A percentile compares a stretch with the other conserved stretches of the same genome.
Evolutionary conservation across 2,888 invertebrate species (phyloP).

Genomic region (Caenorhabditis sp.): DNA sequence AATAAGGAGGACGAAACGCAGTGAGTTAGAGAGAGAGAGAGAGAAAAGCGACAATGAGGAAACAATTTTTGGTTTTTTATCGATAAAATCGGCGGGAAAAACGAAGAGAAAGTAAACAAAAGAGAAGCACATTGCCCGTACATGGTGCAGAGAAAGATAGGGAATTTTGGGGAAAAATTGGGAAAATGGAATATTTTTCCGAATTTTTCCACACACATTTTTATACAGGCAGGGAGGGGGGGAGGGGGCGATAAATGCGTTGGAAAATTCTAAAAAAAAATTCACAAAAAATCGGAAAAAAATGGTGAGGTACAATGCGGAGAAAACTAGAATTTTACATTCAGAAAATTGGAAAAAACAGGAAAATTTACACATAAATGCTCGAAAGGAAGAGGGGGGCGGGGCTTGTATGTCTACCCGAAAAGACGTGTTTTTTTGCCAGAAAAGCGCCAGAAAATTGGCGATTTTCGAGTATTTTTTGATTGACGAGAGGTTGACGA

Average conservation of each 20-base stretch:
- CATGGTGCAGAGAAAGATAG: slow-evolving; percentile 9
- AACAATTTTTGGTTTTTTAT: slow-evolving; percentile 3
- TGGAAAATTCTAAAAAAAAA: slow-evolving; percentile 18
- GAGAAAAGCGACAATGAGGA: neutral
- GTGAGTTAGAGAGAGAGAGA: too few relatives aligned
- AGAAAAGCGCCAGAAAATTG: slow-evolving; percentile 6
- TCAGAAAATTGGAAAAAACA: neutral
- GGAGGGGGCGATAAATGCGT: neutral
- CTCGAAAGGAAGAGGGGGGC: neutral
- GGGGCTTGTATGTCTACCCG: neutral
- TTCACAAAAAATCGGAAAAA: neutral
- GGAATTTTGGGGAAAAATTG: neutral
- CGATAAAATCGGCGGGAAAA: neutral
- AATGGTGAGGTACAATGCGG: neutral
- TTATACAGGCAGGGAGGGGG: neutral
- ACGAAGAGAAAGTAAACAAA: neutral
- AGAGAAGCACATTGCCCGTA: slow-evolving; percentile 5
- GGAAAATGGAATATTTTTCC: slow-evolving; percentile 1
- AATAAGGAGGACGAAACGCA: too few relatives aligned
- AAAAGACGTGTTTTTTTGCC: slow-evolving; percentile 1
- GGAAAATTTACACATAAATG: slow-evolving; percentile 12
- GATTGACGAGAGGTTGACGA: too few relatives aligned
- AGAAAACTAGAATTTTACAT: slow-evolving; percentile 6
- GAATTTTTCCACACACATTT: neutral
- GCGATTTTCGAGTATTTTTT: neutral